Evolutionary conservation across 2,113 vertebrate species (phyloP).

Genomic region (Bucco capensis): DNA sequence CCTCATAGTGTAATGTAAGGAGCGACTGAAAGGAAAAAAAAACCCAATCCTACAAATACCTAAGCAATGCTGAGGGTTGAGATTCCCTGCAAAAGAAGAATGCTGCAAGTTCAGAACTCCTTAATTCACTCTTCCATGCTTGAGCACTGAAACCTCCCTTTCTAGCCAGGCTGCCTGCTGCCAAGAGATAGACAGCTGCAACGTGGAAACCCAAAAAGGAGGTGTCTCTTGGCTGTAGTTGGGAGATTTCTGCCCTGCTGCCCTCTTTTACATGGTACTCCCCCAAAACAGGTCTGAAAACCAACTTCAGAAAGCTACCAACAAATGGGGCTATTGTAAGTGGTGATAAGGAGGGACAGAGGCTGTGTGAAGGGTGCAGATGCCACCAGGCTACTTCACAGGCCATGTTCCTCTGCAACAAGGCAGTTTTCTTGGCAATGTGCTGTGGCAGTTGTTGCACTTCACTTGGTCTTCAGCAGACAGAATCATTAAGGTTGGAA

Average conservation of each 20-base stretch:
- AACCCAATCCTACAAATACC: not conserved
- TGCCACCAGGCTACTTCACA: not conserved
- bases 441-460: not conserved
- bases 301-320: not conserved
- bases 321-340: not conserved
- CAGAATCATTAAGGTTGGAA: no score
- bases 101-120: not conserved
- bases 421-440: not conserved
- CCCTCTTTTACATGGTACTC: not conserved
- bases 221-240: slow-evolving; percentile 45
- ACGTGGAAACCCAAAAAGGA: slow-evolving; percentile 46
- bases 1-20: not conserved
- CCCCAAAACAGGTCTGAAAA: not conserved
- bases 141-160: slow-evolving; percentile 3
- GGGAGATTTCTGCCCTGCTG: slow-evolving; percentile 10
- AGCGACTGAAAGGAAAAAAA: not conserved
- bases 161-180: slow-evolving; percentile 34
- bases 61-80: not conserved
- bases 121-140: slow-evolving; percentile 17
- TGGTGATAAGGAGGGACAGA: not conserved
- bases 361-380: not conserved
- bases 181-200: slow-evolving; percentile 62
- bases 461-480: not conserved
- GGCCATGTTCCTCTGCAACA: not conserved
- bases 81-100: not conserved